Conservation (phyloP, 2,113 vertebrate species). For the Seriola aureovittata region DNA sequence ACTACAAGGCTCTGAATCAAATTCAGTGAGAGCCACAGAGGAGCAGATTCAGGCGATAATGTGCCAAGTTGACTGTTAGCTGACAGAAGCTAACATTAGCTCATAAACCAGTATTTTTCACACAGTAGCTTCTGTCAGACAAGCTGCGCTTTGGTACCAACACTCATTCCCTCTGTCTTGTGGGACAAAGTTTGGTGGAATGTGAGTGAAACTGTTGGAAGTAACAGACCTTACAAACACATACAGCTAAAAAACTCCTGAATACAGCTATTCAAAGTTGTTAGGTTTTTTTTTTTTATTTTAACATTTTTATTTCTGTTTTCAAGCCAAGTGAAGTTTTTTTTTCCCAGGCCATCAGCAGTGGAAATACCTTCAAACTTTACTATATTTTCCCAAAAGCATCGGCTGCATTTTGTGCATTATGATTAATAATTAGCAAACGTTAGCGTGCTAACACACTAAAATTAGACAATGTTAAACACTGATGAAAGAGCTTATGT, state of each 20-base stretch:
- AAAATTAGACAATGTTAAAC: neutral
- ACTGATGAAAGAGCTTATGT: too few relatives aligned
- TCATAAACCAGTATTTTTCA: constrained; percentile 26
- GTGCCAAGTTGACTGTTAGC: constrained; percentile 27
- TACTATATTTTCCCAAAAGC: too few relatives aligned
- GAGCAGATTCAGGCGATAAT: constrained; percentile 26
- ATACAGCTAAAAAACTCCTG: neutral
- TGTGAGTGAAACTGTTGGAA: neutral
- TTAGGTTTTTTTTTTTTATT: neutral
- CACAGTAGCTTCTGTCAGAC: constrained; percentile 20
- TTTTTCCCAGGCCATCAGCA: neutral
- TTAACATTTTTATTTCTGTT: neutral
- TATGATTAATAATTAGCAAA: neutral
- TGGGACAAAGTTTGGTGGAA: constrained; percentile 17
- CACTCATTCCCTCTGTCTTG: neutral
- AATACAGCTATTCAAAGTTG: neutral
- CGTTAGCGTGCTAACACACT: neutral
- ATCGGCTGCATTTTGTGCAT: neutral
- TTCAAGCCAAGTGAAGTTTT: neutral
- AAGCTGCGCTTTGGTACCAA: neutral
- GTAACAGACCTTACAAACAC: neutral
- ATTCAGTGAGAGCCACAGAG: constrained; percentile 7
- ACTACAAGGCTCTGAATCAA: constrained; percentile 23
- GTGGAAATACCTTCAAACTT: neutral
- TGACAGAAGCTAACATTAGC: constrained; percentile 37